Percentiles rank a stretch among this genome's conserved stretches.
Conservation (phyloP, 1,140 invertebrate genomes). For the Melipona quadrifasciata region DNA sequence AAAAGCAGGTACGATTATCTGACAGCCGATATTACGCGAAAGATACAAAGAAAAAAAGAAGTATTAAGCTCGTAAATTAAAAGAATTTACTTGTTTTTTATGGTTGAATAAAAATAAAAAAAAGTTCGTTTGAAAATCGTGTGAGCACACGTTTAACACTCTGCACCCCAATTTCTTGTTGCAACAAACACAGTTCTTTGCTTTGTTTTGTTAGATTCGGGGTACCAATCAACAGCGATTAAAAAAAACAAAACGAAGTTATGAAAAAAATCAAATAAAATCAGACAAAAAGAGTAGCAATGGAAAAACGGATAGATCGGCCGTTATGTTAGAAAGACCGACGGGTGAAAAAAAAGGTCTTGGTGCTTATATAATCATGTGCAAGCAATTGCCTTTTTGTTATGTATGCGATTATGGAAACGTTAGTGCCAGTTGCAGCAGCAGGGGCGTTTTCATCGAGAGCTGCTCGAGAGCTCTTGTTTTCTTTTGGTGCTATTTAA, state of each 20-base stretch:
- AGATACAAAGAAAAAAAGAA: background rate
- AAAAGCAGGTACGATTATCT: constrained; percentile 27
- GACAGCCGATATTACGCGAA: background rate
- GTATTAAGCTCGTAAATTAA: background rate
- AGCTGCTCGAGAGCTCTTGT: background rate
- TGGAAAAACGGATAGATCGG: constrained; percentile 45
- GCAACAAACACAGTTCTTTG: constrained; percentile 80
- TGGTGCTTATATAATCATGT: constrained; percentile 58
- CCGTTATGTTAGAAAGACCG: constrained; percentile 54
- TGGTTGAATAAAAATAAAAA: background rate
- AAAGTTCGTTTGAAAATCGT: background rate
- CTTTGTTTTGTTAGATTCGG: constrained; percentile 54
- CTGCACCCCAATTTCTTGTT: constrained; percentile 54
- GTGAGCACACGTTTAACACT: constrained; percentile 21
- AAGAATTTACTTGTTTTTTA: background rate
- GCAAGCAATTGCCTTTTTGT: constrained; percentile 61
- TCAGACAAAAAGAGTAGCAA: constrained; percentile 45
- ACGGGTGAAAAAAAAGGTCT: constrained; percentile 31
- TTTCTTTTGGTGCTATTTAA: background rate
- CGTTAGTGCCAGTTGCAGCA: constrained; percentile 64
- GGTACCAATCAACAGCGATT: constrained; percentile 62
- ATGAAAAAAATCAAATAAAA: constrained; percentile 42
- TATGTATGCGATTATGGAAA: constrained; percentile 60
- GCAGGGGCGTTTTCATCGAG: constrained; percentile 27
- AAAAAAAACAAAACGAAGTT: constrained; percentile 34